A percentile compares a stretch with the other conserved stretches of the same genome.
Evolutionary conservation across 2,888 invertebrate genomes (phyloP).

Genomic region (Lasioglossum malachurum): DNA sequence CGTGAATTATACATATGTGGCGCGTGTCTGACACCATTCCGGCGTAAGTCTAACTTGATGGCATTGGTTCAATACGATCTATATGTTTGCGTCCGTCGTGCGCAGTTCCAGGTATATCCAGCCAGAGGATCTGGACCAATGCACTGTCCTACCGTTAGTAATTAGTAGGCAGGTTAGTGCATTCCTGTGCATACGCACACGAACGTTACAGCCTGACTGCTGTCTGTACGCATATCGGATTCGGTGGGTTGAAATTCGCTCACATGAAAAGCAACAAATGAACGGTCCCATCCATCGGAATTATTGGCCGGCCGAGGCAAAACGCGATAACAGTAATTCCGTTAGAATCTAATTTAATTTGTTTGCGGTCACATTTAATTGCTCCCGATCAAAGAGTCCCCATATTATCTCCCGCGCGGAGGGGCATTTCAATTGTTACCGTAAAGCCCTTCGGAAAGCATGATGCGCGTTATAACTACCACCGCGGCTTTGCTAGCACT

Average conservation of each 20-base stretch:
- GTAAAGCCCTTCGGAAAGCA: neutral
- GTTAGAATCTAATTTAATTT: constrained; percentile 46
- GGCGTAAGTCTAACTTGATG: constrained; percentile 34
- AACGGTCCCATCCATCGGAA: constrained; percentile 22
- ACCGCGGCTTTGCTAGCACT: neutral
- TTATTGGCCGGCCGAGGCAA: constrained; percentile 7
- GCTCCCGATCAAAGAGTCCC: neutral
- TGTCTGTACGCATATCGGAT: constrained; percentile 21
- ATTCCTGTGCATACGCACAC: constrained; percentile 20
- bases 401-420: neutral
- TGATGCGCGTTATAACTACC: neutral
- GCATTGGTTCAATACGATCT: constrained; percentile 42
- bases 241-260: constrained; percentile 33
- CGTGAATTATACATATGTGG: neutral
- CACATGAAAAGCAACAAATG: constrained; percentile 54
- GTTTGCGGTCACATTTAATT: constrained; percentile 27
- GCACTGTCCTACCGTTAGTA: constrained; percentile 36
- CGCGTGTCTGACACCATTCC: constrained; percentile 22
- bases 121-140: constrained; percentile 39
- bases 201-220: constrained; percentile 14
- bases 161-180: constrained; percentile 51
- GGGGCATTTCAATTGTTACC: neutral
- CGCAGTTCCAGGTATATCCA: constrained; percentile 41
- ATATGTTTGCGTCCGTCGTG: constrained; percentile 45
- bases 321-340: constrained; percentile 38